Percentiles rank a stretch among this genome's conserved stretches.
Conservation (phyloP, 2,113 vertebrate genomes). For the Chrysochloris asiatica region DNA sequence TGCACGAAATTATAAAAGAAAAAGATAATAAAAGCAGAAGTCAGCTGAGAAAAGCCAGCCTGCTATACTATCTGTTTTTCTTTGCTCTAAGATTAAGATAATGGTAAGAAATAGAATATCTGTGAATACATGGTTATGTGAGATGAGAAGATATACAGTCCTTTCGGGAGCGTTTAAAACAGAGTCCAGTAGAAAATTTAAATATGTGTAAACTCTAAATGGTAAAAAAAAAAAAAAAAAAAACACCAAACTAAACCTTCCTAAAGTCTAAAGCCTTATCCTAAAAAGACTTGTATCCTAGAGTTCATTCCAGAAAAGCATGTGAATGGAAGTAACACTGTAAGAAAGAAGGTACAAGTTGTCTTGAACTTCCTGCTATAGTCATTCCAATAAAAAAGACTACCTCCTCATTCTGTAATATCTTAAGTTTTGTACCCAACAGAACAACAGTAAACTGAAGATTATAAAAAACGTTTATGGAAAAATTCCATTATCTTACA, state of each 20-base stretch:
- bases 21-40: not conserved
- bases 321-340: not conserved
- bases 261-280: not conserved
- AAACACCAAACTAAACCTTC: not conserved
- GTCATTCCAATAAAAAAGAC: not conserved
- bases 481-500: too few species aligned
- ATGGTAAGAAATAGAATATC: conserved; percentile 65
- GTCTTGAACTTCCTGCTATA: not conserved
- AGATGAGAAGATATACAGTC: not conserved
- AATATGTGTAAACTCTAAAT: conserved; percentile 28
- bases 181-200: conserved; percentile 22
- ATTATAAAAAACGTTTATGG: too few species aligned
- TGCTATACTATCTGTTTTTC: conserved; percentile 10
- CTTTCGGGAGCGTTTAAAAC: conserved; percentile 35
- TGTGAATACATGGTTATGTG: conserved; percentile 29
- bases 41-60: not conserved
- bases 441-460: not conserved
- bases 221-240: conserved; percentile 22
- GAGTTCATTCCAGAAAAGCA: not conserved
- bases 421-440: not conserved
- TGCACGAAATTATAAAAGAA: not conserved
- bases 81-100: conserved; percentile 60
- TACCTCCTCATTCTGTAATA: not conserved
- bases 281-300: not conserved
- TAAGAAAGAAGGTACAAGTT: not conserved